Evolutionary conservation across 2,797 vertebrate genomes (phyloP).

Genomic region (Periparus ater): DNA sequence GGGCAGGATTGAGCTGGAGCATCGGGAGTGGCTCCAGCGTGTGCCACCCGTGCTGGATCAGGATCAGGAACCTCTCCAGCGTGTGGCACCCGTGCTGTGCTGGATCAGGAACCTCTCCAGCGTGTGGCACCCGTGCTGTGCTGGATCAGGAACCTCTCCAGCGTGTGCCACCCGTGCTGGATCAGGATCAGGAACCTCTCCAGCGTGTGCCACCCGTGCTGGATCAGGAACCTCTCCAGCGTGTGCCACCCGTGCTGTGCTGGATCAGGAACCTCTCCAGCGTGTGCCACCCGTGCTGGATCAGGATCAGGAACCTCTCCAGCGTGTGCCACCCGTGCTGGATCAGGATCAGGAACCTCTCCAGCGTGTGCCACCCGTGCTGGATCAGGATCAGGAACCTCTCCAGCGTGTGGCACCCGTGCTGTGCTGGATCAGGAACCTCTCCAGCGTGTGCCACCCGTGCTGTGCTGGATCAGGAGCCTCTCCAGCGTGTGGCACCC

Average conservation of each 20-base stretch:
- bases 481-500: neutral
- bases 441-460: neutral
- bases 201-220: neutral
- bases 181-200: neutral
- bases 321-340: neutral
- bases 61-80: neutral
- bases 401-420: accelerated
- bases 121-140: accelerated
- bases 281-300: neutral
- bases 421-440: neutral
- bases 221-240: neutral
- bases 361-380: neutral
- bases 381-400: accelerated
- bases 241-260: neutral
- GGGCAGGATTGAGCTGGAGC: neutral
- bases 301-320: accelerated
- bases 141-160: neutral
- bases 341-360: neutral
- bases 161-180: neutral
- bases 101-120: neutral
- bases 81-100: neutral
- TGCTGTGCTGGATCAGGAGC: neutral
- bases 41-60: neutral
- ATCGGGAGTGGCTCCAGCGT: neutral
- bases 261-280: neutral